Base-by-base conservation (phyloP, 2,797 vertebrate species). In the Spondyliosoma cantharus region DNA sequence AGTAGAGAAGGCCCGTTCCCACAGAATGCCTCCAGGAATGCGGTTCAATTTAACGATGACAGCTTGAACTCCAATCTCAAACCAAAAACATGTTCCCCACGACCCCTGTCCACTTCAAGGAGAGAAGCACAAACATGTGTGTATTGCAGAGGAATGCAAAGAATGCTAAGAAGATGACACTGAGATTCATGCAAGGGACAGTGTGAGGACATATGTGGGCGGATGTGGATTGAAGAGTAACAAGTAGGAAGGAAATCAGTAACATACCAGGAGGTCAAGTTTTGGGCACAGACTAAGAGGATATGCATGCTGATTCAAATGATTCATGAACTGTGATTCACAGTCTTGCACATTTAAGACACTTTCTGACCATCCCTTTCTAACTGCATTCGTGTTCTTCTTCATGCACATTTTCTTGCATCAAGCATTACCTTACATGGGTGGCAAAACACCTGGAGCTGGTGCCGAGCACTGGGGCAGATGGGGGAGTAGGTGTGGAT, bases 401-500 rank as follows among this genome's bases (percentile, higher is more conserved):
- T 72, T 58, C 32, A 71, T 65, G 50, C 43, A 20, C 49, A 58
- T 81, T 74, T 71, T 53, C 48, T 20, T 1, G 74, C 32, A 54
- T 58, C 74, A 49, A 52, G 49, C 60, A 63, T 81, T 67, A 62
- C 86, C 64, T 58, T 87, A 83, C 75, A 82, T 70, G 73, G 61
- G 56, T 25, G 82, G 81, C 57, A 71, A 84, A 88, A 88, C 89
- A 90, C 81, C 89, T 89, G 78, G 87, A 88, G 74, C 53, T 27
- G 32, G 56, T 2, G 13, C 69, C 71, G 87, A 74, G 84, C 3
- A 13, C 71, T 71, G 87, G 75, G 84, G 86, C 86, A 81, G 83
- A 81, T 91, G 87, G 86, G 85, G 86, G 72, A 76, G 77, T 77
- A 81, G 87, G 82, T 86, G 80, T 80, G 75, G 76, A 68, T 85